Conservation (phyloP, 23 tunicate species). For the Oikopleura vanhoeffeni region DNA sequence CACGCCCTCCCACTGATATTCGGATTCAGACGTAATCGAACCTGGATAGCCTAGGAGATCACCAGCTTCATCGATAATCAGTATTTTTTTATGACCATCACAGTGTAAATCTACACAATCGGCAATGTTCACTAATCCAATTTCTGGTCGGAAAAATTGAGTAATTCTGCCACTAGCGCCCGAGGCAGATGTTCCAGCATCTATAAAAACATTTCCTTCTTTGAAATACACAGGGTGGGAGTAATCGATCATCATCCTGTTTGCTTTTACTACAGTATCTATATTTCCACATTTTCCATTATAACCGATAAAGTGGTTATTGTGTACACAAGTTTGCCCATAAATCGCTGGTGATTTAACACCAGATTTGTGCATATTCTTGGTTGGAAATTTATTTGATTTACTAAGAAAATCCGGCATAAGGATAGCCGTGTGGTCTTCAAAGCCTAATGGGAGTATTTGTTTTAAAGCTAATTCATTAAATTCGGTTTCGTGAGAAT, state of each 20-base stretch:
- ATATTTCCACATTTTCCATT: slow-evolving; percentile 3
- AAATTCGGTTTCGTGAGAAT: not conserved
- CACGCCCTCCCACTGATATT: slow-evolving; percentile 8
- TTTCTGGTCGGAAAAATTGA: not conserved
- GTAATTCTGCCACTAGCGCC: not conserved
- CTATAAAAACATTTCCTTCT: not conserved
- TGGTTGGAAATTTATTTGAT: not conserved
- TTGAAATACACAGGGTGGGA: not conserved
- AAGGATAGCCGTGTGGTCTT: not conserved
- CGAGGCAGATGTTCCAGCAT: not conserved
- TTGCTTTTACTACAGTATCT: not conserved
- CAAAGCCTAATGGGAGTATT: not conserved
- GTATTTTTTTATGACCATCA: not conserved
- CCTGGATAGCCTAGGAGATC: not conserved
- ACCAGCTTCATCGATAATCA: slow-evolving; percentile 1
- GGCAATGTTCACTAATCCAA: slow-evolving; percentile 4
- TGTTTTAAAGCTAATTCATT: not conserved
- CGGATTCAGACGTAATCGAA: not conserved
- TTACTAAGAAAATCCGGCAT: not conserved
- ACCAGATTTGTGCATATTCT: not conserved
- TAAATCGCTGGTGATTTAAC: slow-evolving; percentile 9
- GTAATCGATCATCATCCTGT: not conserved
- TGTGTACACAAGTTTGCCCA: not conserved
- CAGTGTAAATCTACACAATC: slow-evolving; percentile 15
- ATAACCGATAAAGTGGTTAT: not conserved